Base-by-base conservation (phyloP, 2,797 vertebrate species). In the Danio kyathit region DNA sequence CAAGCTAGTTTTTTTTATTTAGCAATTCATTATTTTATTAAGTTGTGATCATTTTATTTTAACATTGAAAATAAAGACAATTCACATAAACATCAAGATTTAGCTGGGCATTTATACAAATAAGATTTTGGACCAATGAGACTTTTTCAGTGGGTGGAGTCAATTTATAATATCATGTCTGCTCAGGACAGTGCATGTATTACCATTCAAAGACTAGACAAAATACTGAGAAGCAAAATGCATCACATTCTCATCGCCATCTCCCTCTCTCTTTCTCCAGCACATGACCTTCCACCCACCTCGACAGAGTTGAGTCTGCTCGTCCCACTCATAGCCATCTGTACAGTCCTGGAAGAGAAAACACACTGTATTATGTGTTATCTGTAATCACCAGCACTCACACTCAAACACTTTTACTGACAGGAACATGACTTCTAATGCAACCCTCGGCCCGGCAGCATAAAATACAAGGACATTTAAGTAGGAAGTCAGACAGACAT, bases 321-420 rank as follows among this genome's bases (percentile, higher is more conserved):
- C 78, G 46, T 94, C 94, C 94, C 94, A 94, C 85, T 93, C 91
- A 80, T 94, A 95, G 74, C 93, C 94, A 80, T 94, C 94, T 73
- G 94, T 95, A 85, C 94, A 95, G 86, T 94, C 93, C 94, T 94
- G 76, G 72, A 70, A 85, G 69, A 84, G 73, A 77, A 29, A 84
- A 64, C 73, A 54, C 59, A 65, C 57, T 80, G 54, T 65, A 63
- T 51, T 72, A 65, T 56, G 60, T 56, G 75, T 69, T 76, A 77
- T 76, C 38, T 82, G 69, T 60, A 73, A 74, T 76, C 79, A 79
- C 79, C 60, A 38, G 56, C 77, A 81, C 44, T 86, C 80, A 75
- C 61, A 81, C 65, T 65, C 46, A 81, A 72, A 63, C 76, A 78
- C 52, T 70, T 52, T 43, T 8, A 59, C 11, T 81, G 60, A 57